A percentile compares a stretch with the other conserved stretches of the same genome.
These are phyloP conservation scores for Drosophila imparisetae DNA, from an alignment of 2,888 invertebrate genomes.

Conservation along the genomic window DNA sequence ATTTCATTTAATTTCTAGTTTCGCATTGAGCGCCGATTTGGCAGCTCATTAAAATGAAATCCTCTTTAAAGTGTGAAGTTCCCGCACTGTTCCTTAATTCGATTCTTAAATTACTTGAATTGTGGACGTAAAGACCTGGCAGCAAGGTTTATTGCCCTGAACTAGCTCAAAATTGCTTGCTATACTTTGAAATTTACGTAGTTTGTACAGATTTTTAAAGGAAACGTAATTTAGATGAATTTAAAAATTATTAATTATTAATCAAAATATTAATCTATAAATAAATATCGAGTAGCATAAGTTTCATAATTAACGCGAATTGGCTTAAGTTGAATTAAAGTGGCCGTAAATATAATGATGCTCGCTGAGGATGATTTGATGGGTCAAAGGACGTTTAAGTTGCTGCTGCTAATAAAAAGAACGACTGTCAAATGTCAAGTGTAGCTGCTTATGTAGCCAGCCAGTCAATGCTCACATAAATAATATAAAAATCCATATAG, in stretches of 20 bases:
- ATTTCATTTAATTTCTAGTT: conserved; percentile 72
- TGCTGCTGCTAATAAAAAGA: not conserved
- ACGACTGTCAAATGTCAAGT: conserved; percentile 53
- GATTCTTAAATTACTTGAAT: not conserved
- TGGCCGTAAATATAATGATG: conserved; percentile 19
- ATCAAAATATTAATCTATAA: too few species aligned
- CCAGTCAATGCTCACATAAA: conserved; percentile 25
- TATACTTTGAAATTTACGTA: too few species aligned
- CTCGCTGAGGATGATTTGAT: conserved; percentile 31
- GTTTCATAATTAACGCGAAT: not conserved
- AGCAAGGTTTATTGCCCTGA: not conserved
- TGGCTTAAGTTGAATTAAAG: conserved; percentile 14
- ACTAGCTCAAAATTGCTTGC: not conserved
- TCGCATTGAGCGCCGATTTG: conserved; percentile 33
- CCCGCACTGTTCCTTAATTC: not conserved
- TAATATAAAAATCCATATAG: not conserved
- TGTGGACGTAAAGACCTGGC: not conserved
- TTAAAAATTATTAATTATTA: too few species aligned
- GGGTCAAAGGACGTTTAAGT: conserved; percentile 47
- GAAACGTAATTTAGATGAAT: too few species aligned
- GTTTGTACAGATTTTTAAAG: too few species aligned
- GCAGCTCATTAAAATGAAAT: conserved; percentile 47
- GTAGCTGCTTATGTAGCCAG: conserved; percentile 30
- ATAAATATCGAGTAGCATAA: not conserved
- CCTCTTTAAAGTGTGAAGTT: conserved; percentile 10